A percentile compares a stretch with the other conserved stretches of the same genome.
Conservation (phyloP, 92 coral and sea anemone genomes). For the Palythoa caribaeorum region DNA sequence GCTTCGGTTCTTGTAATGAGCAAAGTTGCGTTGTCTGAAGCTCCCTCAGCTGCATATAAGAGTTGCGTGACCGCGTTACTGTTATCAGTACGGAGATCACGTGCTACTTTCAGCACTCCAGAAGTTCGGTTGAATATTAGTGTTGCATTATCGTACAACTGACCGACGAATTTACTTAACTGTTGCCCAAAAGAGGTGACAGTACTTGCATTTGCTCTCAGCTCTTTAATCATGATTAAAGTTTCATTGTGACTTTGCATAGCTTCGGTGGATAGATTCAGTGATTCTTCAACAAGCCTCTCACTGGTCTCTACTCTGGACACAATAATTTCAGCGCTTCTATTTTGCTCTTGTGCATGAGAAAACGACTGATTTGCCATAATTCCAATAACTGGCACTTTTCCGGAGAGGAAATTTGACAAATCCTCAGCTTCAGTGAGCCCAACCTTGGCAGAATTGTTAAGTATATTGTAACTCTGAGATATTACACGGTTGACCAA, state of each 20-base stretch:
- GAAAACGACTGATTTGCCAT: slow-evolving; percentile 58
- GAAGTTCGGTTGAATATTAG: slow-evolving; percentile 62
- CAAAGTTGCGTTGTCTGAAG: slow-evolving; percentile 54
- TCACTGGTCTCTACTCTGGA: slow-evolving; percentile 51
- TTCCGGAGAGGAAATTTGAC: slow-evolving; percentile 35
- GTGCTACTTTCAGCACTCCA: slow-evolving; percentile 44
- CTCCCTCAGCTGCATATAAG: slow-evolving; percentile 46
- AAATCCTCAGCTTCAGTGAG: slow-evolving; percentile 58
- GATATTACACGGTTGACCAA: slow-evolving; percentile 52
- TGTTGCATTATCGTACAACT: slow-evolving; percentile 63
- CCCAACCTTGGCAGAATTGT: slow-evolving; percentile 52
- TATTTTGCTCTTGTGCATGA: slow-evolving; percentile 63
- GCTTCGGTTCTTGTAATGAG: slow-evolving; percentile 45
- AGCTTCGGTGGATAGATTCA: slow-evolving; percentile 10
- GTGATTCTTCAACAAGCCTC: slow-evolving; percentile 29
- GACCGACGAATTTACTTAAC: slow-evolving; percentile 55
- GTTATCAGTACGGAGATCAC: slow-evolving; percentile 61
- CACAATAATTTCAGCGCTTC: slow-evolving; percentile 61
- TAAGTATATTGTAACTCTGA: slow-evolving; percentile 58
- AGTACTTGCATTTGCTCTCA: slow-evolving; percentile 48
- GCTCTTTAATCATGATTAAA: slow-evolving; percentile 25
- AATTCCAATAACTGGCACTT: slow-evolving; percentile 63
- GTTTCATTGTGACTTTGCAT: slow-evolving; percentile 40
- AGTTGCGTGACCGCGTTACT: slow-evolving; percentile 51
- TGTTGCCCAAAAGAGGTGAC: slow-evolving; percentile 48